These are phyloP conservation scores for Clarias batrachus DNA, from an alignment of 2,113 vertebrate species.

Conservation along the genomic window DNA sequence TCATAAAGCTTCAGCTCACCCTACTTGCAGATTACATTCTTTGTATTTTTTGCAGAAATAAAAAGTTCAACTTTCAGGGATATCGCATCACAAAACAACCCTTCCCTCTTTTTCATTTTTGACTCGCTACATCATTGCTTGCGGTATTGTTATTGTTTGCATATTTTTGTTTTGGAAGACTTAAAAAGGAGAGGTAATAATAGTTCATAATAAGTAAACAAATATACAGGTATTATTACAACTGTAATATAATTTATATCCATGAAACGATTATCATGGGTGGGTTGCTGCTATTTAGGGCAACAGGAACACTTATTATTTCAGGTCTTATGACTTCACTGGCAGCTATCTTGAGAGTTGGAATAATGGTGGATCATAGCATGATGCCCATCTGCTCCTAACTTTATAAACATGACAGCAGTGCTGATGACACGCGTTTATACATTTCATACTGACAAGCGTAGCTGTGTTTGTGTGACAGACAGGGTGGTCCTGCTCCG, in stretches of 20 bases:
- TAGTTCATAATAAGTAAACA: background rate
- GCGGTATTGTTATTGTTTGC: background rate
- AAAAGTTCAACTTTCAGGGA: background rate
- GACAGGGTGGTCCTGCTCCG: constrained; percentile 71
- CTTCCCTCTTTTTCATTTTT: background rate
- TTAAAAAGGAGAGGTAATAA: background rate
- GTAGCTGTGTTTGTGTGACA: constrained; percentile 45
- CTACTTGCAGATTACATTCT: background rate
- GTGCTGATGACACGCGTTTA: constrained; percentile 38
- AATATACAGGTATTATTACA: no score
- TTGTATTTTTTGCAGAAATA: background rate
- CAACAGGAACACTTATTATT: constrained; percentile 20
- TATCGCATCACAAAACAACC: background rate
- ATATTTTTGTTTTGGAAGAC: background rate
- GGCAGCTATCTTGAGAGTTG: constrained; percentile 22
- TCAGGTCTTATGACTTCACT: background rate
- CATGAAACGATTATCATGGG: background rate
- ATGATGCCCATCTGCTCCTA: constrained; percentile 51
- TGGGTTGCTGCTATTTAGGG: background rate
- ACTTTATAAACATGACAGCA: constrained; percentile 36
- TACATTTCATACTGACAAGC: constrained; percentile 47
- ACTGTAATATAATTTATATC: background rate
- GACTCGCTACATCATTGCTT: background rate
- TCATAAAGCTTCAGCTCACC: background rate
- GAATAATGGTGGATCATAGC: constrained; percentile 23